phyloP scores from a whole-genome alignment of 2,113 vertebrate species.

The Otus sunia region DNA sequence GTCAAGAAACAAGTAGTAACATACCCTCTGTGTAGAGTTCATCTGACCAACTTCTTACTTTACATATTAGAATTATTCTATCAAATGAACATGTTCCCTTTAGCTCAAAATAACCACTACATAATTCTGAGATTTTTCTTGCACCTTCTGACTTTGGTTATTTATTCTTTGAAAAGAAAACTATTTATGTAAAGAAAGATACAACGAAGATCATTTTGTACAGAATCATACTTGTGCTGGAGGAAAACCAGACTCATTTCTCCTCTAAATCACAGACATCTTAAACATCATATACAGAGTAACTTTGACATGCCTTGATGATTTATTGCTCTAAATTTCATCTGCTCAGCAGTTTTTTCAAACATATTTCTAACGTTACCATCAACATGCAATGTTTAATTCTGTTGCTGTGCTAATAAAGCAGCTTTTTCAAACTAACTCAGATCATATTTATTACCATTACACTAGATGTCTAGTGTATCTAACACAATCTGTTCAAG shows the following conservation, averaged over 20 bases:
- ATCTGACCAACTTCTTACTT: background rate
- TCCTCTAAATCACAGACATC: constrained; percentile 30
- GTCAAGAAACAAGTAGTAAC: background rate
- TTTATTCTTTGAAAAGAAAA: background rate
- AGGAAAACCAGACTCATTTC: background rate
- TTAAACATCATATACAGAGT: background rate
- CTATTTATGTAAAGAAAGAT: background rate
- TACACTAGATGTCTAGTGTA: background rate
- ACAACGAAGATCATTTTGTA: background rate
- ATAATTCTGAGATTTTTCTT: background rate
- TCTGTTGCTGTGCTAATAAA: constrained; percentile 44
- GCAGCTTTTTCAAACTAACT: constrained; percentile 33
- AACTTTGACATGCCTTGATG: constrained; percentile 6
- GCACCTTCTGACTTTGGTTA: background rate
- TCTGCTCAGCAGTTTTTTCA: constrained; percentile 23
- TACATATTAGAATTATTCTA: background rate
- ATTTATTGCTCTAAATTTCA: constrained; percentile 50
- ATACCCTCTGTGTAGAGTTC: background rate
- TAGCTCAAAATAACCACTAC: background rate
- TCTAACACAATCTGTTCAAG: background rate
- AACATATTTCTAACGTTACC: constrained; percentile 33
- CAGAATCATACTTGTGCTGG: background rate
- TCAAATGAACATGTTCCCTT: background rate
- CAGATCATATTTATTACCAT: background rate
- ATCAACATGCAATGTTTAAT: constrained; percentile 31